phyloP scores from a whole-genome alignment of 2,113 vertebrate species.

The Rhinoderma darwinii region DNA sequence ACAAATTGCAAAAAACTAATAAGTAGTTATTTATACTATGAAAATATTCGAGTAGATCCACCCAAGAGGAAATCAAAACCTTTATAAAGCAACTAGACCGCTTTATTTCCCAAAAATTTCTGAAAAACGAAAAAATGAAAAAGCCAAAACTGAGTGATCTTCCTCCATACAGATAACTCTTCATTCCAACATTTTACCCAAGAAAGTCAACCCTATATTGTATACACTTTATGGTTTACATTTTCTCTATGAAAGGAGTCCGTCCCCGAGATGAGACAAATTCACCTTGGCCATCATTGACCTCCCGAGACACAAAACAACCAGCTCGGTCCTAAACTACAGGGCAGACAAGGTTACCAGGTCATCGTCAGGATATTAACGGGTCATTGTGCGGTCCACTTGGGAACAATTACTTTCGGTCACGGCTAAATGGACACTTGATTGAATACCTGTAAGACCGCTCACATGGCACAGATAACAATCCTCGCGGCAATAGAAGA shows the following conservation, averaged over 20 bases:
- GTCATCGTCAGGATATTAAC: conserved; percentile 95
- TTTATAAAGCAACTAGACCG: too few relatives aligned
- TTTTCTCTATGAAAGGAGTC: neutral
- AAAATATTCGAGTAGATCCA: too few relatives aligned
- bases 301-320: conserved; percentile 80
- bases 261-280: neutral
- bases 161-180: too few relatives aligned
- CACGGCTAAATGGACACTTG: conserved; percentile 99
- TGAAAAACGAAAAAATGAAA: too few relatives aligned
- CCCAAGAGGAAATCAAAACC: too few relatives aligned
- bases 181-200: too few relatives aligned
- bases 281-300: conserved; percentile 80
- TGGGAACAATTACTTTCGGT: conserved; percentile 99
- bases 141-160: too few relatives aligned
- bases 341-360: conserved; percentile 97
- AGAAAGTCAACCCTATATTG: neutral
- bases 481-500: conserved; percentile 98
- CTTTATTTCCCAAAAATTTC: too few relatives aligned
- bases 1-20: too few relatives aligned
- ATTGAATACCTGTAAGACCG: conserved; percentile 98
- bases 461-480: conserved; percentile 98
- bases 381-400: conserved; percentile 98
- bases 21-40: too few relatives aligned
- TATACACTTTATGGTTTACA: neutral
- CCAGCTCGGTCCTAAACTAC: conserved; percentile 94